These are phyloP conservation scores for Eristalinus sepulchralis DNA, from an alignment of 2,888 invertebrate species.

Conservation along the genomic window DNA sequence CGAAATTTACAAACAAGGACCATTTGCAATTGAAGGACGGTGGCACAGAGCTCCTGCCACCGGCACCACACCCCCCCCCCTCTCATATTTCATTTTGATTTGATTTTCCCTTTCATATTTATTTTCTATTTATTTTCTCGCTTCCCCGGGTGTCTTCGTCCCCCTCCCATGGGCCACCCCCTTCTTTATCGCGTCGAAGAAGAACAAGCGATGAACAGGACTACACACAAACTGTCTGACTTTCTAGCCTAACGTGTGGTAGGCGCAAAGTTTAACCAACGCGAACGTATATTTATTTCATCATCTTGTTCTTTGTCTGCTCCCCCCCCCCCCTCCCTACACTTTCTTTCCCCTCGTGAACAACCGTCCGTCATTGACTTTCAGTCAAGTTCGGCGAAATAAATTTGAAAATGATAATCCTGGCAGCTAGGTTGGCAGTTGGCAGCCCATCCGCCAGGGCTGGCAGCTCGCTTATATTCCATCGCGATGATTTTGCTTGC, in stretches of 20 bases:
- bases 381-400: slow-evolving; percentile 18
- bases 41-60: neutral
- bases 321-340: neutral
- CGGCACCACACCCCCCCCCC: neutral
- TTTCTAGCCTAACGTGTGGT: slow-evolving; percentile 17
- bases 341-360: neutral
- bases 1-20: slow-evolving; percentile 33
- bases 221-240: neutral
- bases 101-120: neutral
- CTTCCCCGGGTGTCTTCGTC: neutral
- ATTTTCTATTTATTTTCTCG: neutral
- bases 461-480: neutral
- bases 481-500: neutral
- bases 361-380: neutral
- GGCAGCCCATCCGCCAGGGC: neutral
- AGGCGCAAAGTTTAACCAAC: neutral
- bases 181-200: neutral
- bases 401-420: slow-evolving; percentile 33
- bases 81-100: neutral
- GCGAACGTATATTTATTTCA: neutral
- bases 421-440: neutral
- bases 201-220: neutral
- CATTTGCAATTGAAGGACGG: slow-evolving; percentile 24
- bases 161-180: neutral
- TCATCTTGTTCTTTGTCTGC: neutral